Percentiles rank a stretch among this genome's conserved stretches.
Evolutionary conservation across 2,888 invertebrate genomes (phyloP).

Genomic region (Melipona bicolor): DNA sequence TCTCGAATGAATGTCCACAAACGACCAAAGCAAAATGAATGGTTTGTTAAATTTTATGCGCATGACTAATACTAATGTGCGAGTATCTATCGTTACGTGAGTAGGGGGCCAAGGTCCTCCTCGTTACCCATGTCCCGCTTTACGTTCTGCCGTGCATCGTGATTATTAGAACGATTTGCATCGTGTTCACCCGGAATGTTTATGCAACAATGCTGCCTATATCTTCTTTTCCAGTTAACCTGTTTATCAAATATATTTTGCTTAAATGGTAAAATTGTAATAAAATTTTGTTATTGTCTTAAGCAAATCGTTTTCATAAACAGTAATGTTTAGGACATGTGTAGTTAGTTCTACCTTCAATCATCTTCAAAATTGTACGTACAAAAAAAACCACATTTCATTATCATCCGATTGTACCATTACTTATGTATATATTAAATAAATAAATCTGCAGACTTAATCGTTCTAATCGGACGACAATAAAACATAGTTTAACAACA

Average conservation of each 20-base stretch:
- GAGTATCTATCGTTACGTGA: conserved; percentile 67
- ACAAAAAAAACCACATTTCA: no score
- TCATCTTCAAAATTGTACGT: no score
- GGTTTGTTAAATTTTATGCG: conserved; percentile 45
- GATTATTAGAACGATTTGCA: conserved; percentile 59
- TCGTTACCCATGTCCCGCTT: conserved; percentile 67
- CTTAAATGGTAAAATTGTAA: background rate
- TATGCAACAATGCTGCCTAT: conserved; percentile 12
- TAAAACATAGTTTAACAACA: conserved; percentile 12
- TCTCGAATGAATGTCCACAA: background rate
- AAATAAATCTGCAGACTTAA: background rate
- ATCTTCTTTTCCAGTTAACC: background rate
- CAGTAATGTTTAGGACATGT: background rate
- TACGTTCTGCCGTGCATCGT: conserved; percentile 50
- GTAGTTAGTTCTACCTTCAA: no score
- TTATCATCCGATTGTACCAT: no score
- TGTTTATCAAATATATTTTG: background rate
- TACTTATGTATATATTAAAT: background rate
- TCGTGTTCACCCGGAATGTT: conserved; percentile 38
- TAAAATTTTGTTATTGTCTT: background rate
- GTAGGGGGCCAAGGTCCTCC: conserved; percentile 69
- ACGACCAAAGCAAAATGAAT: conserved; percentile 11
- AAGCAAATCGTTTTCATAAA: background rate
- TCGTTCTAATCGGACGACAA: conserved; percentile 8
- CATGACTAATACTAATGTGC: conserved; percentile 50